Evolutionary conservation across 2,888 invertebrate genomes (phyloP), one percentile per base, ranked within the genome.

Genomic region (Marasmarcha lunaedactyla): DNA sequence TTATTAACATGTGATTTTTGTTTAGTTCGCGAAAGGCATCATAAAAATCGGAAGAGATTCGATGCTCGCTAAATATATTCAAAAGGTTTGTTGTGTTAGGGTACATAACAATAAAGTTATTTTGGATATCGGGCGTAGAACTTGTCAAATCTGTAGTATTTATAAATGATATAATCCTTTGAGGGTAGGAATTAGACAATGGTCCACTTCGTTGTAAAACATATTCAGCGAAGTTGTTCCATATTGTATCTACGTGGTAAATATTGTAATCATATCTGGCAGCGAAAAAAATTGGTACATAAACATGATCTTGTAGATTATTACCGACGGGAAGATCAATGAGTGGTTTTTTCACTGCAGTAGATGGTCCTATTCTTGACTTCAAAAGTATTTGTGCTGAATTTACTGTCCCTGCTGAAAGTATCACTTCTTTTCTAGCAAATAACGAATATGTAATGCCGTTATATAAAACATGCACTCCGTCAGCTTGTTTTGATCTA

Each of bases 341-440:
- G 7, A 71, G 44, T 2, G 71, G 44, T 26, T 63, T 47, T 20
- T 56, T 40, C 1, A 72, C 54, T 39, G 71, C 66, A 6, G 59
- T 51, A 10, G 45, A 50, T 1, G 69, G 76, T 7, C 74, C 74
- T 7, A 86, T 63, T 1, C 87, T 88, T 9, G 86, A 87, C 33
- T 88, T 54, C 81, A 87, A 76, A n/a, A 88, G 62, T 9, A 88
- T 54, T 49, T 88, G 86, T 0, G 88, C 85, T 12, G 86, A 74
- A 57, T 87, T 88, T 48, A 89, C 81, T 4, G 87, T 74, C 2
- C 88, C 88, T 4, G 83, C 86, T 14, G 84, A 72, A 12, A 88
- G 51, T 42, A 88, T 85, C 1, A 88, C 70, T 45, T 84, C 85
- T 45, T 74, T 81, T 30, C 69, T 62, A 10, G 85, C 85, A 30